Evolutionary conservation across 1,140 invertebrate genomes (phyloP), one percentile per base, ranked within the genome.

Genomic region (Drosophila lowei): DNA sequence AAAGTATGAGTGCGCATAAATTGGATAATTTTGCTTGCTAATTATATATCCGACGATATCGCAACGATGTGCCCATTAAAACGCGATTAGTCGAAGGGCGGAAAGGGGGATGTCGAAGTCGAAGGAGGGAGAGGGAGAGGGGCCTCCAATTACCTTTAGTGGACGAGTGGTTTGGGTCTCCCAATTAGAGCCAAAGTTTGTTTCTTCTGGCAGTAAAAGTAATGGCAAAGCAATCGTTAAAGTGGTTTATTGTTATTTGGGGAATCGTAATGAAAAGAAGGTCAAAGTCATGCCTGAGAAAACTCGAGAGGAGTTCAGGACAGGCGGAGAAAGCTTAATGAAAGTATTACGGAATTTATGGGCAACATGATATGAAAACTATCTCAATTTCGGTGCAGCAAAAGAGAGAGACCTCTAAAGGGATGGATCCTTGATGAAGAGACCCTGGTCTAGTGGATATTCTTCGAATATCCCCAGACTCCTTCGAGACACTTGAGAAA

Each of bases 161-260:
- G 46, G 42, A 50, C 15, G 41, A 42, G 34, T 38, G 5, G 11
- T 13, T 21, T 4, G 34, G 58, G 38, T 44, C 30, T 3, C 3
- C 30, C 30, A 34, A 11, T 34, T 34, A 9, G 25, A 44, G 21
- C 47, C 63, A 18, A 63, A 49, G 38, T 71, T 71, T 46, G 42
- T 59, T 59, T 53, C 43, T 34, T 53, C 30, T 41, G 16, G 21
- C 30, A 53, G n/a, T 9, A 53, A 53, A 53, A 30, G 34, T 49
- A 66, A 47, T 66, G 58, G 44, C 49, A 58, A 67, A 84, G 79
- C 79, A 74, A 83, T 83, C 79, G 70, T 75, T 43, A 64, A 61
- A 67, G 59, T 73, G 55, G 62, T 79, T 84, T 85, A 85, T 79
- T 55, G 60, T 79, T 56, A 62, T 72, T 77, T 58, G 3, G 11